Evolutionary conservation across 2,888 invertebrate genomes (phyloP).

Genomic region (Auanema freiburgensis): DNA sequence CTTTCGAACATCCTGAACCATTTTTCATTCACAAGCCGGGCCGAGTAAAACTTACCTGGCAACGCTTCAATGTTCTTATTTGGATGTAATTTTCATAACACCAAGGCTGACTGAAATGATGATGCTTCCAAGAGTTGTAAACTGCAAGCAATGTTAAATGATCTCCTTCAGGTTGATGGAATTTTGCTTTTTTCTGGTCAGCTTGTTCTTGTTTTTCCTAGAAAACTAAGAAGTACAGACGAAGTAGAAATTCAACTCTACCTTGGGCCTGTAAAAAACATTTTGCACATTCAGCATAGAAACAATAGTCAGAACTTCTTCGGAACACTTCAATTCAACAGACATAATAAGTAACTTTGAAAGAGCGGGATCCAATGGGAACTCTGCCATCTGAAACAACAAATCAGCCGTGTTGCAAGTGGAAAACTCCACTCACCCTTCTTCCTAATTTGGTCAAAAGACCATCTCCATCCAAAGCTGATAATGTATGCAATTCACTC

Average conservation of each 20-base stretch:
- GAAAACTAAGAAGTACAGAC: not conserved
- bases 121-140: constrained; percentile 98
- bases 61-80: constrained; percentile 89
- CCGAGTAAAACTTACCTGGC: constrained; percentile 66
- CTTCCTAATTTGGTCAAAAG: constrained; percentile 72
- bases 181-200: constrained; percentile 98
- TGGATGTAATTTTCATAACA: constrained; percentile 99
- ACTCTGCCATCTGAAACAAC: constrained; percentile 88
- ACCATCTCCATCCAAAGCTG: constrained; percentile 83
- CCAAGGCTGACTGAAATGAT: constrained; percentile 98
- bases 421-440: constrained; percentile 64
- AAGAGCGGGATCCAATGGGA: constrained; percentile 94
- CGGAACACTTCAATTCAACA: constrained; percentile 92
- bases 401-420: not conserved
- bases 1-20: constrained; percentile 88
- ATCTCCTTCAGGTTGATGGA: constrained; percentile 97
- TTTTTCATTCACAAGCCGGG: not conserved
- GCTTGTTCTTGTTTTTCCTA: constrained; percentile 94
- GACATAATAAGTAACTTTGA: constrained; percentile 99
- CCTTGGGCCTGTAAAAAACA: constrained; percentile 82
- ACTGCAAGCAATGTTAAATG: constrained; percentile 95
- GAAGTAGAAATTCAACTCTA: constrained; percentile 34
- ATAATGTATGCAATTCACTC: constrained; percentile 92
- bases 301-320: constrained; percentile 96
- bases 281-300: constrained; percentile 99